Conservation (phyloP, 2,113 vertebrate species). For the Carettochelys insculpta region DNA sequence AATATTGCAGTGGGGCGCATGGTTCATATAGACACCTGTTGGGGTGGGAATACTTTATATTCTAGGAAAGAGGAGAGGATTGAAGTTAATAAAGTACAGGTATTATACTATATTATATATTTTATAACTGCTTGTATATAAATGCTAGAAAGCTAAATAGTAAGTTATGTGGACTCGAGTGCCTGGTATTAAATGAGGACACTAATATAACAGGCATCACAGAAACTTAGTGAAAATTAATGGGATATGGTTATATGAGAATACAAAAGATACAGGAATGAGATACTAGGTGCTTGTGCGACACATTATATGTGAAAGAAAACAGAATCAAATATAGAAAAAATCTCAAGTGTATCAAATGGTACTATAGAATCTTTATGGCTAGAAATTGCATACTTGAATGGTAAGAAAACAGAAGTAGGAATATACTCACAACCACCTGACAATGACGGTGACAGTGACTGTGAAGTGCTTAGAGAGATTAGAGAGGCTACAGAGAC, state of each 20-base stretch:
- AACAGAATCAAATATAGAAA: neutral
- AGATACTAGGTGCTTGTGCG: neutral
- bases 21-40: neutral
- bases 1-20: neutral
- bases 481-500: neutral
- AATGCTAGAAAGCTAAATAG: neutral
- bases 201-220: neutral
- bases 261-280: neutral
- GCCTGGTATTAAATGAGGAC: neutral
- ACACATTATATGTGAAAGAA: neutral
- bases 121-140: neutral
- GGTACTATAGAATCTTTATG: neutral
- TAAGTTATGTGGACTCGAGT: neutral
- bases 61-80: neutral
- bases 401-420: neutral
- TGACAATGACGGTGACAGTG: neutral
- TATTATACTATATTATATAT: too few species aligned
- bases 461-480: neutral
- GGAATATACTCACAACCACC: neutral
- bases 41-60: neutral
- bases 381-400: neutral
- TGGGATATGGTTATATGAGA: neutral
- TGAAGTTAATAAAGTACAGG: neutral
- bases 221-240: neutral
- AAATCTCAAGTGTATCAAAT: neutral